phyloP scores from a whole-genome alignment of 2,797 vertebrate species.

The Lagodon rhomboides region DNA sequence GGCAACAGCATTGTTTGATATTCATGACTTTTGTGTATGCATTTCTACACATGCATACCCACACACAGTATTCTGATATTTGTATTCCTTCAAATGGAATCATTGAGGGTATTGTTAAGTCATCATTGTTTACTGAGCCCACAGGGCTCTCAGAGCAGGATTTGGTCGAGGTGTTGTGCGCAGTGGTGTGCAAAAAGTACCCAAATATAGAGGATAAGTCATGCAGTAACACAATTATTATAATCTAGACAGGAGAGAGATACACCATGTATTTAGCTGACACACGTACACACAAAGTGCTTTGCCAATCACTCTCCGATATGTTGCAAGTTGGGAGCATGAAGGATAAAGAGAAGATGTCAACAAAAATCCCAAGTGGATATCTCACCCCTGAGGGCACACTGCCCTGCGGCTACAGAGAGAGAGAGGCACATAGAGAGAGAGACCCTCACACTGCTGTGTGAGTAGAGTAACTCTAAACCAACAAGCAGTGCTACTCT shows the following conservation, averaged over 20 bases:
- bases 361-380: slow-evolving; percentile 71
- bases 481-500: slow-evolving; percentile 41
- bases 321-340: slow-evolving; percentile 48
- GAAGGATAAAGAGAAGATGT: slow-evolving; percentile 64
- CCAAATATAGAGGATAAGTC: slow-evolving; percentile 28
- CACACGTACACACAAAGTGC: slow-evolving; percentile 28
- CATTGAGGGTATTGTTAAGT: slow-evolving; percentile 10
- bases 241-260: slow-evolving; percentile 44
- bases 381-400: slow-evolving; percentile 69
- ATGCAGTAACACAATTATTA: slow-evolving; percentile 47
- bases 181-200: slow-evolving; percentile 22
- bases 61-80: slow-evolving; percentile 2
- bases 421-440: slow-evolving; percentile 26
- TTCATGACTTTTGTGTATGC: slow-evolving; percentile 4
- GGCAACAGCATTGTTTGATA: slow-evolving; percentile 6
- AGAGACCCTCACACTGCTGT: slow-evolving; percentile 43
- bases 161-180: slow-evolving; percentile 21
- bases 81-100: slow-evolving; percentile 22
- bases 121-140: slow-evolving; percentile 14
- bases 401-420: slow-evolving; percentile 62
- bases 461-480: slow-evolving; percentile 22
- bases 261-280: slow-evolving; percentile 36
- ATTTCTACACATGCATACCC: slow-evolving; percentile 10
- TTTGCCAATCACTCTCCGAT: slow-evolving; percentile 40
- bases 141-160: slow-evolving; percentile 25